phyloP scores from a whole-genome alignment of 2,888 invertebrate genomes.

The Campaea margaritaria region DNA sequence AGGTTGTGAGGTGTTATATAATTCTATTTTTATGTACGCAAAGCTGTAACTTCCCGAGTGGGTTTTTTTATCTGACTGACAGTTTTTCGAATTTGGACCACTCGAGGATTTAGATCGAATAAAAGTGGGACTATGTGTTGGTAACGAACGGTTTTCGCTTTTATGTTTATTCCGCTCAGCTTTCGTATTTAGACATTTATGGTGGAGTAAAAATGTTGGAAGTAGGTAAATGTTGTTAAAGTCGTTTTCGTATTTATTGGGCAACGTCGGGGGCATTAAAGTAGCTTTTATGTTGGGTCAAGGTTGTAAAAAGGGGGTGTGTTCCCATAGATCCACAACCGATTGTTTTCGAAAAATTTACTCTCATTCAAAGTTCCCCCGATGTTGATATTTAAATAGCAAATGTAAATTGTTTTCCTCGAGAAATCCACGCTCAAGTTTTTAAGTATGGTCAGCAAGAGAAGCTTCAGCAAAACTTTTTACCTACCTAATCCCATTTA shows the following conservation, averaged over 20 bases:
- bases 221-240: constrained; percentile 49
- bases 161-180: constrained; percentile 51
- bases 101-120: constrained; percentile 16
- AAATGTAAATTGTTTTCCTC: no score
- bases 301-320: constrained; percentile 30
- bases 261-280: constrained; percentile 42
- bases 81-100: constrained; percentile 54
- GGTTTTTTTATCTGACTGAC: constrained; percentile 71
- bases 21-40: constrained; percentile 74
- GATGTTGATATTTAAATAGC: no score
- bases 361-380: no score
- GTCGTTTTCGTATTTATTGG: constrained; percentile 52
- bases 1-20: constrained; percentile 76
- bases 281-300: constrained; percentile 45
- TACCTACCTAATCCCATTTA: no score
- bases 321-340: no score
- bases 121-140: constrained; percentile 46
- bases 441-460: no score
- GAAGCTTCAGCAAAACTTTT: no score
- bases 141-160: constrained; percentile 52
- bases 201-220: constrained; percentile 48
- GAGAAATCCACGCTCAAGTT: no score
- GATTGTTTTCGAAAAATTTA: no score
- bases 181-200: constrained; percentile 55
- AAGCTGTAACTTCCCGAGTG: constrained; percentile 71